Evolutionary conservation across 2,797 vertebrate genomes (phyloP).

Genomic region (Threskiornis aethiopicus): DNA sequence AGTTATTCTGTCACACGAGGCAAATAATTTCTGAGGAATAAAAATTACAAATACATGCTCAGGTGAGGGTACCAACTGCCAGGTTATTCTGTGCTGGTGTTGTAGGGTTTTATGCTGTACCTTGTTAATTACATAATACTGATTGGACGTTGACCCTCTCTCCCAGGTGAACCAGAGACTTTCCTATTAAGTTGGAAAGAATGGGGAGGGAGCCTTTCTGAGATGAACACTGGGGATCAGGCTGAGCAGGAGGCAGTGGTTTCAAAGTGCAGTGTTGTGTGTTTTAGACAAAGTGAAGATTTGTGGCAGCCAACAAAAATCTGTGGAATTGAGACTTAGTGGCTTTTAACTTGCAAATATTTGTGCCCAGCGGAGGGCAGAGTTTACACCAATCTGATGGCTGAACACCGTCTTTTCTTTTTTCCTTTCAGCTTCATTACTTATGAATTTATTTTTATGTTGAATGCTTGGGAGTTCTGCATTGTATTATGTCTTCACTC

Average conservation of each 20-base stretch:
- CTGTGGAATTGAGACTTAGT: not conserved
- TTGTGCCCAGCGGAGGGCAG: not conserved
- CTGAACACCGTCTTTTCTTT: not conserved
- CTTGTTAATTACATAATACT: not conserved
- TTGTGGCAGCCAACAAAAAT: not conserved
- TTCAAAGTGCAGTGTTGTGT: not conserved
- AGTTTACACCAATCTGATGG: not conserved
- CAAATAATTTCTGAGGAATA: not conserved
- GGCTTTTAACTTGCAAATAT: not conserved
- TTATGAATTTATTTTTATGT: not conserved
- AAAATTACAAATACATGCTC: not conserved
- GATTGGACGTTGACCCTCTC: not conserved
- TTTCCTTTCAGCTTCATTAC: slow-evolving; percentile 30
- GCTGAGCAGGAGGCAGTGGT: not conserved
- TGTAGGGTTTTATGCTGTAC: not conserved
- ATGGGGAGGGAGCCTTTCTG: not conserved
- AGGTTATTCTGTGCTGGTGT: not conserved
- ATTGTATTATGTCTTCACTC: slow-evolving; percentile 27
- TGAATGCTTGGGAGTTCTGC: slow-evolving; percentile 2
- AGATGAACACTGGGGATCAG: not conserved
- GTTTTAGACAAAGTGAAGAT: not conserved
- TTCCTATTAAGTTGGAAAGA: not conserved
- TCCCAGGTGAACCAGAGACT: not conserved
- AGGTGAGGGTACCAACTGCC: not conserved
- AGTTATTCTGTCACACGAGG: not conserved